Evolutionary conservation across 2,888 invertebrate genomes (phyloP).

Genomic region (Eueremaeus valkanovi): DNA sequence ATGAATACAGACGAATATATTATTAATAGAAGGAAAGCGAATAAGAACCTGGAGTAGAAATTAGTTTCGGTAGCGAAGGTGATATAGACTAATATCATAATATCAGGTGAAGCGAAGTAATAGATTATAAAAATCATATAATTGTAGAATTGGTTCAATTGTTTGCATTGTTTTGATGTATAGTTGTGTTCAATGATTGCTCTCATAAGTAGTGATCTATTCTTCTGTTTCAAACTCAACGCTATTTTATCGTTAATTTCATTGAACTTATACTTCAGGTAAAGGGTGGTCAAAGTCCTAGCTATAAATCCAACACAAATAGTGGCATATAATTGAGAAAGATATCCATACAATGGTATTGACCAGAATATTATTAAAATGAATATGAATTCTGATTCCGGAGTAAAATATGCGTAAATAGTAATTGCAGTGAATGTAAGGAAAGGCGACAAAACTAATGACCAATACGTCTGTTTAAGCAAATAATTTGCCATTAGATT

Average conservation of each 20-base stretch:
- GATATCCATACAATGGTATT: neutral
- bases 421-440: too few relatives aligned
- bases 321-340: neutral
- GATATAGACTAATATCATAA: neutral
- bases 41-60: too few relatives aligned
- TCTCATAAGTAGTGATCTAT: neutral
- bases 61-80: too few relatives aligned
- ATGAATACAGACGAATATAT: neutral
- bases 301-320: neutral
- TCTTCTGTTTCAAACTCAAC: neutral
- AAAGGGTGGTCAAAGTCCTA: neutral
- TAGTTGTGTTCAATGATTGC: neutral
- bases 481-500: too few relatives aligned
- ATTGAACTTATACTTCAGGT: neutral
- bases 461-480: too few relatives aligned
- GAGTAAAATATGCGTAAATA: neutral
- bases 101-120: neutral
- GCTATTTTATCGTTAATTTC: neutral
- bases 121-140: neutral
- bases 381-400: neutral
- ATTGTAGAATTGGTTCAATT: neutral
- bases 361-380: neutral
- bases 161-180: neutral
- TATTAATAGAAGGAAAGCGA: too few relatives aligned
- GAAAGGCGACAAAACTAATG: too few relatives aligned